These are phyloP conservation scores for Zaprionus taronus DNA, from an alignment of 1,140 invertebrate species.

Conservation along the genomic window DNA sequence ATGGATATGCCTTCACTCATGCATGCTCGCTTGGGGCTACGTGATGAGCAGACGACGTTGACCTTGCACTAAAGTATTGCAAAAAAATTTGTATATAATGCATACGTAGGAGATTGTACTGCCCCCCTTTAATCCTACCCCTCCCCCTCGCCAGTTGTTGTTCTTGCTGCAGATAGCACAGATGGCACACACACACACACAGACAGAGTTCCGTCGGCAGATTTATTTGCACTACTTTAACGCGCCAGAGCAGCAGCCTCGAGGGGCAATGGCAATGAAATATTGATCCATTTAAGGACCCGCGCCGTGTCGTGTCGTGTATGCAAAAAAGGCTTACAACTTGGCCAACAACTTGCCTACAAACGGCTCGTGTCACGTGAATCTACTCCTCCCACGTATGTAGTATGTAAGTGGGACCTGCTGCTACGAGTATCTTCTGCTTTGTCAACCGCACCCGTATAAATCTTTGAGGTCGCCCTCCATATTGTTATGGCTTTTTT, in stretches of 20 bases:
- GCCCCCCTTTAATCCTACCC: too few relatives aligned
- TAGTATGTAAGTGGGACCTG: neutral
- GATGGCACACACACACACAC: constrained; percentile 24
- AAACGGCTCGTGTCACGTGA: constrained; percentile 25
- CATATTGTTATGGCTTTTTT: constrained; percentile 15
- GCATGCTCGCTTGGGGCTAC: constrained; percentile 29
- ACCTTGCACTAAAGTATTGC: constrained; percentile 46
- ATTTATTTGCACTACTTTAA: constrained; percentile 65
- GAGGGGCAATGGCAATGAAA: constrained; percentile 47
- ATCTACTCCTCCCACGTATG: too few relatives aligned
- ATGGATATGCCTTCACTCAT: constrained; percentile 38
- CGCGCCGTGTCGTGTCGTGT: constrained; percentile 4
- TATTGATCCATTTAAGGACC: constrained; percentile 69
- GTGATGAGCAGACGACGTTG: constrained; percentile 30
- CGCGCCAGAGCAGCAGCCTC: constrained; percentile 4
- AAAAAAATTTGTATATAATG: constrained; percentile 31
- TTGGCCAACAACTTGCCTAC: constrained; percentile 6
- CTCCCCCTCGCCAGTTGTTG: neutral
- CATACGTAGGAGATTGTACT: constrained; percentile 39
- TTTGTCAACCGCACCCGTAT: constrained; percentile 48
- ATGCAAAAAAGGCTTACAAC: constrained; percentile 53
- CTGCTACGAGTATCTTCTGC: constrained; percentile 5
- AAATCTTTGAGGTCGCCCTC: constrained; percentile 38
- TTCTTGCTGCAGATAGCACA: constrained; percentile 18
- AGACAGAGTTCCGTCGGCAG: constrained; percentile 8